phyloP scores from a whole-genome alignment of 2,113 vertebrate genomes.

The Ranitomeya variabilis region DNA sequence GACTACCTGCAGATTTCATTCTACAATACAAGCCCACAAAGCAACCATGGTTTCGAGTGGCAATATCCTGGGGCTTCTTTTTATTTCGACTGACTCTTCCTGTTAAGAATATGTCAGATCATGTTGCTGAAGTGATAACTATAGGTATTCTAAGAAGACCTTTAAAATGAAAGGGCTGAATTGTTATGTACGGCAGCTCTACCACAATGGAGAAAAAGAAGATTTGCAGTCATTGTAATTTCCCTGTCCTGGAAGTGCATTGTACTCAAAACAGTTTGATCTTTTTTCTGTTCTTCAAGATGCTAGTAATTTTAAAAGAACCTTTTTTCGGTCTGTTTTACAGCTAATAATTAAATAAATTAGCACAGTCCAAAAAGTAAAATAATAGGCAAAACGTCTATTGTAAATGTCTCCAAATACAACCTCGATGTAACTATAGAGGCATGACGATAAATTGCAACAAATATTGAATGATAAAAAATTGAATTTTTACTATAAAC shows the following conservation, averaged over 20 bases:
- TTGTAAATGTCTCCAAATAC: no score
- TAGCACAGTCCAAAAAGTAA: no score
- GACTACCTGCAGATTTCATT: slow-evolving; percentile 55
- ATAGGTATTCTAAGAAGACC: slow-evolving; percentile 53
- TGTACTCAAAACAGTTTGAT: slow-evolving; percentile 29
- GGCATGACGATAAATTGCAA: no score
- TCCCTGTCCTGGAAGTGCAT: slow-evolving; percentile 50
- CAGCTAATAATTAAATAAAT: neutral
- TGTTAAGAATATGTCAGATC: slow-evolving; percentile 56
- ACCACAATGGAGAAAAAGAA: slow-evolving; percentile 42
- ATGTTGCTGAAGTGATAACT: slow-evolving; percentile 54
- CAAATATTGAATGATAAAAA: no score
- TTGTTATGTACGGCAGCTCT: slow-evolving; percentile 53
- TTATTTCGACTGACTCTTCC: slow-evolving; percentile 50
- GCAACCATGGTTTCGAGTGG: slow-evolving; percentile 30
- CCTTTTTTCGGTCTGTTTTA: neutral
- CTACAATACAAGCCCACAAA: slow-evolving; percentile 51
- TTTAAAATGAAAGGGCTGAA: slow-evolving; percentile 51
- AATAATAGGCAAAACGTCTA: no score
- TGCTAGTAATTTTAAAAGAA: slow-evolving; percentile 4
- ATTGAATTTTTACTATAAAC: no score
- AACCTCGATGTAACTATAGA: no score
- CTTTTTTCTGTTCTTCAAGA: slow-evolving; percentile 8
- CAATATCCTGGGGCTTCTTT: slow-evolving; percentile 55
- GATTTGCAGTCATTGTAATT: slow-evolving; percentile 54